Evolutionary conservation across 2,888 invertebrate species (phyloP), one percentile per base, ranked within the genome.

Genomic region (Lepidochrysops patricia): DNA sequence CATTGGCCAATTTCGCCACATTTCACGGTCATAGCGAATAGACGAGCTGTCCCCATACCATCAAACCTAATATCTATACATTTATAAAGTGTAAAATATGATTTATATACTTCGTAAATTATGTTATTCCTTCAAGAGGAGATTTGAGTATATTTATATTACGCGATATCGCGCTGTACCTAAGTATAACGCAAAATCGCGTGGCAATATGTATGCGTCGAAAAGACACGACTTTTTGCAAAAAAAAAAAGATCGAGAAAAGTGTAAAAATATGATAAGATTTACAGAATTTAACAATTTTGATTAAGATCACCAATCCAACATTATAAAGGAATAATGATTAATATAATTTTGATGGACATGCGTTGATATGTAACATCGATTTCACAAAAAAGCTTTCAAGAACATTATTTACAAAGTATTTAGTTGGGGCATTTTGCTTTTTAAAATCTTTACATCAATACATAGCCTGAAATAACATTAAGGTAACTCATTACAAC

Each of bases 101-200:
- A n/a, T 13, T 13, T 37, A 13, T 37, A 37, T 37, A n/a, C n/a
- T n/a, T 25, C 23, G 7, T 32, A n/a, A 50, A n/a, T n/a, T 26
- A 49, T 50, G 26, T 26, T n/a, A 50, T 50, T 50, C 49, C 49
- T 50, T 50, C 26, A 50, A n/a, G 49, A n/a, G 49, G 49, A 50
- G 26, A 26, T 50, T 50, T 13, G 49, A 26, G 49, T 50, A 25
- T 26, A 25, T 4, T 13, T n/a, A 35, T n/a, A 12, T 49, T 2
- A 25, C n/a, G 49, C 12, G n/a, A 49, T 23, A 2, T 48, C 13
- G 35, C 13, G 23, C 23, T 23, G 19, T 23, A 23, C 2, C n/a
- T n/a, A n/a, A n/a, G 49, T 25, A 23, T 29, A 4, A 29, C n/a
- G 12, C n/a, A 2, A 12, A 2, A 1, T 50, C 43, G 19, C 19